Conservation (phyloP, 2,888 invertebrate species). For the Acleris laterana region DNA sequence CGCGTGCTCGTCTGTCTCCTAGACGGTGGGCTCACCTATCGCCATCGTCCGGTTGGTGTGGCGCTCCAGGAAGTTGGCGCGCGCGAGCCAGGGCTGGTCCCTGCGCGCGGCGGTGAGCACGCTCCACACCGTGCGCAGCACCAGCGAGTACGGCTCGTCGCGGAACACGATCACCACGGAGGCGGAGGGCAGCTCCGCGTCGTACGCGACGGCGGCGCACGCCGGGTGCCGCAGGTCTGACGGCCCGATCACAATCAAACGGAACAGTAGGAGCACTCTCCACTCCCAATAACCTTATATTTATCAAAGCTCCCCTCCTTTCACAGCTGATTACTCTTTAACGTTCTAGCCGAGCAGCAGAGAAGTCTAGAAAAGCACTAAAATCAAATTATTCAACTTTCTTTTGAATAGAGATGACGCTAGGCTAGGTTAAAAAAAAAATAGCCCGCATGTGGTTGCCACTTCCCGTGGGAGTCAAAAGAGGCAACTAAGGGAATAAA, state of each 20-base stretch:
- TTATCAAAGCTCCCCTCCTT: too few relatives aligned
- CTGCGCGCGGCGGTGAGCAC: constrained; percentile 90
- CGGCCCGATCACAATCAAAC: background rate
- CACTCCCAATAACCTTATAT: too few relatives aligned
- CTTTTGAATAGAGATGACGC: too few relatives aligned
- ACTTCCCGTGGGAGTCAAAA: too few relatives aligned
- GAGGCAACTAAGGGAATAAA: too few relatives aligned
- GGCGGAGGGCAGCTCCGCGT: constrained; percentile 87
- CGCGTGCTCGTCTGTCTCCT: background rate
- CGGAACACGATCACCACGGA: constrained; percentile 95
- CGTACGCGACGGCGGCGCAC: constrained; percentile 68
- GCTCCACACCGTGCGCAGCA: constrained; percentile 94
- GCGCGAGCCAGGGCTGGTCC: constrained; percentile 62
- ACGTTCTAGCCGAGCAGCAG: too few relatives aligned
- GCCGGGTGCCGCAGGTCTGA: constrained; percentile 74
- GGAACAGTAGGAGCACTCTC: too few relatives aligned
- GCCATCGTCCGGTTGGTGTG: constrained; percentile 58
- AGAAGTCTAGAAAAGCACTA: too few relatives aligned
- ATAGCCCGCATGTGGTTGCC: too few relatives aligned
- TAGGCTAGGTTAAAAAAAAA: too few relatives aligned
- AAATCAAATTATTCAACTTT: too few relatives aligned
- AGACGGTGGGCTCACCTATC: constrained; percentile 52
- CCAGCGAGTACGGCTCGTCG: constrained; percentile 94
- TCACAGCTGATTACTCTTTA: too few relatives aligned
- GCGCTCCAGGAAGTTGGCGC: constrained; percentile 61